Base-by-base conservation (phyloP, 2,113 vertebrate genomes). In the Nothocercus julius region DNA sequence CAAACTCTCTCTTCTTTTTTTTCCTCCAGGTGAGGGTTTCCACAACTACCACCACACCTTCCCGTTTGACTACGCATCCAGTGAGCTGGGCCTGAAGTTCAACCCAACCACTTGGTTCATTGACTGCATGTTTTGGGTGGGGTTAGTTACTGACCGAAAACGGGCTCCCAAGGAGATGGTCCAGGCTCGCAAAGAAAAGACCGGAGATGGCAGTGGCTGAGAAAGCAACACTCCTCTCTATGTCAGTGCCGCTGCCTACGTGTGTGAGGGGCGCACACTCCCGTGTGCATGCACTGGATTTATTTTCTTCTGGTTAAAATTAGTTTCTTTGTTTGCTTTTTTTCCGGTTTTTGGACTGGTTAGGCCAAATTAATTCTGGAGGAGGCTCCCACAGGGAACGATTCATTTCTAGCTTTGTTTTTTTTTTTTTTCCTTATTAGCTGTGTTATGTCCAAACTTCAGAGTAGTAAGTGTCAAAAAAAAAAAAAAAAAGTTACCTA, bases 51-150 rank as follows among this genome's bases (percentile, higher is more conserved):
- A 98, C 82, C 98, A 98, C 74, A 98, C 98, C 27, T 98, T 98
- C 79, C 98, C 98, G 8, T 99, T 98, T 4, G 98, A 98, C 97
- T 98, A 98, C 93, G 98, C 98, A 7, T 97, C 97, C 22, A 99
- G 98, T 0, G 98, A 98, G 96, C 97, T 98, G 88, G 98, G 98
- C 86, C 92, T 98, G 81, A 98, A 97, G 86, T 98, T 98, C 96
- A 98, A 99, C 97, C 98, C 98, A 40, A 98, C 98, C 93, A 98
- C 98, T 11, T 98, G 98, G 97, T 98, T 99, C 96, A 98, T 98
- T 96, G 98, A 99, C 95, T 97, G 98, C 96, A 98, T 98, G 98
- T 98, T 98, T 92, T 98, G 98, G 96, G 89, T 98, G 92, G 98
- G 98, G 53, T 82, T 98, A 83, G 98, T 98, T 91, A 98, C 98